These are phyloP conservation scores for Dromiciops gliroides DNA, from an alignment of 2,113 vertebrate genomes.

Conservation along the genomic window DNA sequence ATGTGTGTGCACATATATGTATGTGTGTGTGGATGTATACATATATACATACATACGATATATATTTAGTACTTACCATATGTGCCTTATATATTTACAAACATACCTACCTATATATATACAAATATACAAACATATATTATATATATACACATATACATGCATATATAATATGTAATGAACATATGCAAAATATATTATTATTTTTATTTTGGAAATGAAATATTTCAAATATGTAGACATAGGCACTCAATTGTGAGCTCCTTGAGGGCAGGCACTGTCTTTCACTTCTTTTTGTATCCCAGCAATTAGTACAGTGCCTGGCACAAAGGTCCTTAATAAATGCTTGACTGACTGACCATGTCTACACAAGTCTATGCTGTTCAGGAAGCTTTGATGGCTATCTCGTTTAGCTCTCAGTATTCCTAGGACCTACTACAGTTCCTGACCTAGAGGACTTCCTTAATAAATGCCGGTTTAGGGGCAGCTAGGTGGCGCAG, in stretches of 20 bases:
- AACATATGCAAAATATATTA: too few relatives aligned
- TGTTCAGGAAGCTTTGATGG: not conserved
- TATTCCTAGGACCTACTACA: not conserved
- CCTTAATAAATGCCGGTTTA: not conserved
- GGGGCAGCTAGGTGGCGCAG: too few relatives aligned
- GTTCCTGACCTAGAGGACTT: not conserved
- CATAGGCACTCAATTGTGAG: not conserved
- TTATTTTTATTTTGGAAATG: not conserved
- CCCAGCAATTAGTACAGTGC: not conserved
- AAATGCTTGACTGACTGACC: not conserved
- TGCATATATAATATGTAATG: not conserved
- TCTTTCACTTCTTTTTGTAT: not conserved
- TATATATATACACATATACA: rapidly evolving
- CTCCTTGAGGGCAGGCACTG: not conserved
- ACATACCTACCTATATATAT: too few relatives aligned
- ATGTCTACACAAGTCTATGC: not conserved
- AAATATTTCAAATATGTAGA: not conserved
- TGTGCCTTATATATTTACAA: too few relatives aligned
- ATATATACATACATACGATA: not conserved
- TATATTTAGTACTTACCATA: not conserved
- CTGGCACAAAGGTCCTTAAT: not conserved
- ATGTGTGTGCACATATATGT: rapidly evolving
- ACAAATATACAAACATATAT: not conserved
- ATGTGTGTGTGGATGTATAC: rapidly evolving
- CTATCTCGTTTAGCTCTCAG: not conserved